Evolutionary conservation across 1,140 invertebrate species (phyloP).

Genomic region (Euura lappo): DNA sequence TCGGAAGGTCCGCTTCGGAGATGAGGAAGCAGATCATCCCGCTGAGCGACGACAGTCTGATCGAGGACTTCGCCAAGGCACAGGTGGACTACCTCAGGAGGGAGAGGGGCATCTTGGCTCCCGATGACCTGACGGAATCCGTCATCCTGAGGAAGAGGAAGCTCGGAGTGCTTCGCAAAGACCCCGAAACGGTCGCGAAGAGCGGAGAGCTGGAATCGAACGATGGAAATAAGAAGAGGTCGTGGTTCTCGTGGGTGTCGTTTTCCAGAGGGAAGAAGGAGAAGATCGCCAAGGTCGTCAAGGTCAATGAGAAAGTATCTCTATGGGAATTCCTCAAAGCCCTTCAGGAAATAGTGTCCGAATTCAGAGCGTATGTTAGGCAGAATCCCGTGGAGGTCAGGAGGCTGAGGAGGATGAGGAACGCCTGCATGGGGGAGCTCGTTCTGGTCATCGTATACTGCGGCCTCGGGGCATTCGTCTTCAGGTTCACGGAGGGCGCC

Average conservation of each 20-base stretch:
- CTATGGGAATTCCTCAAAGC: slow-evolving; percentile 42
- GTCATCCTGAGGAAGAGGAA: slow-evolving; percentile 35
- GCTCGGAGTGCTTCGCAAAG: slow-evolving; percentile 21
- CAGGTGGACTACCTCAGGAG: slow-evolving; percentile 43
- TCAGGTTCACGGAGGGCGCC: slow-evolving; percentile 79
- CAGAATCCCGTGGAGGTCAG: slow-evolving; percentile 65
- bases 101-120: slow-evolving; percentile 41
- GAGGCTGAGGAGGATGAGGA: slow-evolving; percentile 64
- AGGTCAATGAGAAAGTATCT: slow-evolving; percentile 24
- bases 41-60: slow-evolving; percentile 46
- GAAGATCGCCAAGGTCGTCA: slow-evolving; percentile 25
- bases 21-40: slow-evolving; percentile 55
- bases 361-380: slow-evolving; percentile 50
- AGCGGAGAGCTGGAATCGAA: slow-evolving; percentile 10
- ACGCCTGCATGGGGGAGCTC: slow-evolving; percentile 71
- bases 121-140: slow-evolving; percentile 27
- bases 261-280: slow-evolving; percentile 31
- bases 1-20: slow-evolving; percentile 25
- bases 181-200: slow-evolving; percentile 29
- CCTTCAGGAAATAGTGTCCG: slow-evolving; percentile 36
- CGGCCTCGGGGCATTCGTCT: slow-evolving; percentile 79
- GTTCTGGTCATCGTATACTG: slow-evolving; percentile 74
- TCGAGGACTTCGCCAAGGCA: slow-evolving; percentile 50
- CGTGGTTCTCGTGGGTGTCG: slow-evolving; percentile 50
- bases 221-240: slow-evolving; percentile 20